phyloP scores from a whole-genome alignment of 2,113 vertebrate species.

The Daboia siamensis region DNA sequence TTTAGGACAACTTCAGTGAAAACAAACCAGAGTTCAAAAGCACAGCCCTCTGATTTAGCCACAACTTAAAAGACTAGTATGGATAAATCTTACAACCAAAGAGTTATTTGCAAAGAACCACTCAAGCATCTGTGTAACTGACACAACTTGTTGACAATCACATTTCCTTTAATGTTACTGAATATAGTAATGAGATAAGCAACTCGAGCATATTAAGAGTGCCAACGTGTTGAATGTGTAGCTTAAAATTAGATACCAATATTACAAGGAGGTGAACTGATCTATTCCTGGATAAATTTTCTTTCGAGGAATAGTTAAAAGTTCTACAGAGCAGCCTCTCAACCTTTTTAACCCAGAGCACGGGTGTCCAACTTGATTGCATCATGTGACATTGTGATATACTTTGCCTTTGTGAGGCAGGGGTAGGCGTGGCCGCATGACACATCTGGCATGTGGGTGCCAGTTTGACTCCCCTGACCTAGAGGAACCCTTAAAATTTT shows the following conservation, averaged over 20 bases:
- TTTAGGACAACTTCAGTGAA: neutral
- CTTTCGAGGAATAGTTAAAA: neutral
- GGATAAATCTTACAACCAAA: neutral
- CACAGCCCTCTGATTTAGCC: neutral
- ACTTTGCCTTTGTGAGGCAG: no score
- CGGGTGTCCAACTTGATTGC: no score
- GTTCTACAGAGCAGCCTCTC: neutral
- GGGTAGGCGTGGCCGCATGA: no score
- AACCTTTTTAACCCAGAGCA: neutral
- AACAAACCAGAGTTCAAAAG: neutral
- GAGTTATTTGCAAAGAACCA: neutral
- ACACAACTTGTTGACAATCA: neutral
- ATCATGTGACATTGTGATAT: no score
- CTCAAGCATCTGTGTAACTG: neutral
- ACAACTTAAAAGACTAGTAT: neutral
- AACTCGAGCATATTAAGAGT: neutral
- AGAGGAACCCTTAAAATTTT: neutral
- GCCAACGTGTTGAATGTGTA: neutral
- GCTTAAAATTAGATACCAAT: neutral
- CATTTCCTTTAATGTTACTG: neutral
- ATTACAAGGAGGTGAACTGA: neutral
- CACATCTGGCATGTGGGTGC: no score
- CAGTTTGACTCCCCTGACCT: no score
- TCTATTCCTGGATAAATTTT: neutral
- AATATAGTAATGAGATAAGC: neutral